phyloP scores from a whole-genome alignment of 2,797 vertebrate species.

The Falco columbarius region DNA sequence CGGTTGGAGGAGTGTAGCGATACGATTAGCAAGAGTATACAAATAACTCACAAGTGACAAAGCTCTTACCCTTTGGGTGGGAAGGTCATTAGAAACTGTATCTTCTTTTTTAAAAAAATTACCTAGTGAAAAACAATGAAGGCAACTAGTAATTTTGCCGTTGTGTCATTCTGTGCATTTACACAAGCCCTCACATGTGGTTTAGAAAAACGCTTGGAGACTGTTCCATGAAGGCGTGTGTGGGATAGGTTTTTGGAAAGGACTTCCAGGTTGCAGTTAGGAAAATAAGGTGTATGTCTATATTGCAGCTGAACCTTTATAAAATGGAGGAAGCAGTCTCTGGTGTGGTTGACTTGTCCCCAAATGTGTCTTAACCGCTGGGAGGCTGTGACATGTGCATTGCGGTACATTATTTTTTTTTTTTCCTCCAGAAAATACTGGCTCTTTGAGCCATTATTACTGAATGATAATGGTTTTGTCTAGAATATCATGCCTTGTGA shows the following conservation, averaged over 20 bases:
- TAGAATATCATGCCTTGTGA: neutral
- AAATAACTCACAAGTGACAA: conserved; percentile 60
- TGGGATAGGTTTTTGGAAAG: neutral
- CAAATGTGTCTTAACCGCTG: neutral
- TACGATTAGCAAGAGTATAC: conserved; percentile 66
- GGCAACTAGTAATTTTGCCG: neutral
- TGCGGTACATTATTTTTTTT: neutral
- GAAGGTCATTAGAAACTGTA: conserved; percentile 24
- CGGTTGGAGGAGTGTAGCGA: conserved; percentile 7
- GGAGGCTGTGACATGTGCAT: neutral
- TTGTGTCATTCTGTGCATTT: neutral
- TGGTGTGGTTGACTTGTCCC: neutral
- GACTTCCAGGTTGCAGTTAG: neutral
- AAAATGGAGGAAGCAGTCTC: neutral
- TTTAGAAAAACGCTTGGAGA: neutral
- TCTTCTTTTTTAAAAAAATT: neutral
- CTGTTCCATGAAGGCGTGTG: neutral
- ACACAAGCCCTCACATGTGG: neutral
- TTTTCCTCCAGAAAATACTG: neutral
- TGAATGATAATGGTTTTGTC: neutral
- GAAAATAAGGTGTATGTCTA: neutral
- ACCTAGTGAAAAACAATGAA: neutral
- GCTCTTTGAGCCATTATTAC: neutral
- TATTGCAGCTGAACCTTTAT: neutral
- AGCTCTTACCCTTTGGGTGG: conserved; percentile 44